Conservation (phyloP, 2,113 vertebrate species). For the Oriolus oriolus region DNA sequence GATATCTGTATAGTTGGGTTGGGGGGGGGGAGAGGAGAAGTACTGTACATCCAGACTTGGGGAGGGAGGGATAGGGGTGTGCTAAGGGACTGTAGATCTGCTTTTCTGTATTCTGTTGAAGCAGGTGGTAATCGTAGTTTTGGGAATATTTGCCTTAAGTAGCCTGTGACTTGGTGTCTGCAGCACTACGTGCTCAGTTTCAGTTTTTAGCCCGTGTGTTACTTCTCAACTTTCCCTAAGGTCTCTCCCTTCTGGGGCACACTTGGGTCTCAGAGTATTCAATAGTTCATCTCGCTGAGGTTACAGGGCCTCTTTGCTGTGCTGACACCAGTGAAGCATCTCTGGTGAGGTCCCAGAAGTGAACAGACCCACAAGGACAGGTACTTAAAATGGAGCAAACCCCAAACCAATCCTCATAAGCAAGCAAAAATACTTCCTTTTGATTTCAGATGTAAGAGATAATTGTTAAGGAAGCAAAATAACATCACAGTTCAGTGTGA, state of each 20-base stretch:
- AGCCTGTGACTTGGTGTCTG: not conserved
- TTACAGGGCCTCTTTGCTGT: not conserved
- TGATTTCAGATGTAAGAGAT: not conserved
- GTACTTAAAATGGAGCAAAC: not conserved
- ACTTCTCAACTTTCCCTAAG: not conserved
- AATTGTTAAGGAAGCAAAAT: conserved; percentile 10
- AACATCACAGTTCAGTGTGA: not conserved
- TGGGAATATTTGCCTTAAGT: not conserved
- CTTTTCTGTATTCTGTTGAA: not conserved
- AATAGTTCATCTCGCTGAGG: not conserved
- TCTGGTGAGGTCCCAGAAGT: not conserved
- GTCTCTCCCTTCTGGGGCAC: not conserved
- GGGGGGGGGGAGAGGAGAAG: not conserved
- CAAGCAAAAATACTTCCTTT: conserved; percentile 21
- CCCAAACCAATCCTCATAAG: not conserved
- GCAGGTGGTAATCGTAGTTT: not conserved
- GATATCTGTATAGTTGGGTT: not conserved
- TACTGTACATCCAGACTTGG: not conserved
- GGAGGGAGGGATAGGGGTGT: not conserved
- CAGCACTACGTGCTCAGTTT: not conserved
- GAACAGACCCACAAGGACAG: not conserved
- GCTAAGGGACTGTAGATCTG: not conserved
- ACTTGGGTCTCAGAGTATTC: not conserved
- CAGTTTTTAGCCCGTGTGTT: not conserved
- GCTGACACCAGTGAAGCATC: not conserved